Percentiles rank a stretch among this genome's conserved stretches.
phyloP scores from a whole-genome alignment of 2,113 vertebrate species.

The Felis catus region F.catus_Fca126_mat1.0 CM031427.1:15566501-15567000 shows the following conservation, averaged over 20 bases:
- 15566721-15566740: slow-evolving; percentile 75
- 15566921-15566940: slow-evolving; percentile 76
- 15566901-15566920: slow-evolving; percentile 71
- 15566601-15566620: background rate
- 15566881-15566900: slow-evolving; percentile 58
- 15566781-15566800: slow-evolving; percentile 86
- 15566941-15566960: slow-evolving; percentile 68
- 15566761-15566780: slow-evolving; percentile 86
- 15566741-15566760: slow-evolving; percentile 40
- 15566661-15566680: background rate
- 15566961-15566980: slow-evolving; percentile 78
- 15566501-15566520: background rate
- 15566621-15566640: background rate
- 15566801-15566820: slow-evolving; percentile 82
- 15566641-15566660: background rate
- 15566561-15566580: background rate
- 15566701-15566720: slow-evolving; percentile 47
- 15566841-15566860: slow-evolving; percentile 55
- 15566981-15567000: slow-evolving; percentile 79
- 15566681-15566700: slow-evolving; percentile 54
- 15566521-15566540: background rate
- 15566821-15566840: slow-evolving; percentile 76
- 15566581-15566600: background rate
- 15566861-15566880: slow-evolving; percentile 36
- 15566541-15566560: background rate